These are phyloP conservation scores for Poeciliopsis occidentalis DNA, from an alignment of 2,113 vertebrate genomes.

Conservation along the genomic window DNA sequence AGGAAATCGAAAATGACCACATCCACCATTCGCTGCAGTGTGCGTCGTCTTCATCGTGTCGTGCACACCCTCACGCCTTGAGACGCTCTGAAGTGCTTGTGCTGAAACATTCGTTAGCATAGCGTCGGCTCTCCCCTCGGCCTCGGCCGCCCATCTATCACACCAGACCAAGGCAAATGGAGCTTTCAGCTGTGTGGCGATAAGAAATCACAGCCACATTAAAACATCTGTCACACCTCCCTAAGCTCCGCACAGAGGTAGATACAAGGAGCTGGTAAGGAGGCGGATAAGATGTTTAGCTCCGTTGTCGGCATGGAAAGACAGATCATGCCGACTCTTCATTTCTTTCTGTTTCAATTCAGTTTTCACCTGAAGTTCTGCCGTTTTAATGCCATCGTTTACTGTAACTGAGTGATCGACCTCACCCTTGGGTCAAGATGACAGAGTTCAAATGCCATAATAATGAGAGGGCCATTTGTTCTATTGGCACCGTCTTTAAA, in stretches of 20 bases:
- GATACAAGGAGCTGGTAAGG: slow-evolving; percentile 1
- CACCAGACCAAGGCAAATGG: slow-evolving; percentile 57
- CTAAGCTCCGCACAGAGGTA: slow-evolving; percentile 12
- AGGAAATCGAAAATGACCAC: slow-evolving; percentile 63
- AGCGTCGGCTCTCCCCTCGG: slow-evolving; percentile 27
- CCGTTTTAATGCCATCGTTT: background rate
- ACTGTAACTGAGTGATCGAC: background rate
- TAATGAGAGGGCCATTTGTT: no score
- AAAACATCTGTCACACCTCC: slow-evolving; percentile 71
- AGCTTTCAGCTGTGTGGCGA: slow-evolving; percentile 70
- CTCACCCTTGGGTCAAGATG: no score
- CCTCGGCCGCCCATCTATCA: slow-evolving; percentile 62
- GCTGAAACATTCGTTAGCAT: slow-evolving; percentile 56
- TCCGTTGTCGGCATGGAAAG: background rate
- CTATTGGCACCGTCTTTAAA: no score
- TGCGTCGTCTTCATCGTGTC: slow-evolving; percentile 36
- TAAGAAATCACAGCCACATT: slow-evolving; percentile 67
- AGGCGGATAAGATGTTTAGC: background rate
- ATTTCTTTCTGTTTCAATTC: background rate
- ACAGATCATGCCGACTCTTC: background rate
- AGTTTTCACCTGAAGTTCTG: background rate
- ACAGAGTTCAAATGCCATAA: no score
- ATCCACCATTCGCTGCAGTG: slow-evolving; percentile 52
- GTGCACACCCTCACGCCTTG: background rate
- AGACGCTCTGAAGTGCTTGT: slow-evolving; percentile 21